Conservation (phyloP, 2,888 invertebrate species). For the Poecilobothrus nobilitatus region DNA sequence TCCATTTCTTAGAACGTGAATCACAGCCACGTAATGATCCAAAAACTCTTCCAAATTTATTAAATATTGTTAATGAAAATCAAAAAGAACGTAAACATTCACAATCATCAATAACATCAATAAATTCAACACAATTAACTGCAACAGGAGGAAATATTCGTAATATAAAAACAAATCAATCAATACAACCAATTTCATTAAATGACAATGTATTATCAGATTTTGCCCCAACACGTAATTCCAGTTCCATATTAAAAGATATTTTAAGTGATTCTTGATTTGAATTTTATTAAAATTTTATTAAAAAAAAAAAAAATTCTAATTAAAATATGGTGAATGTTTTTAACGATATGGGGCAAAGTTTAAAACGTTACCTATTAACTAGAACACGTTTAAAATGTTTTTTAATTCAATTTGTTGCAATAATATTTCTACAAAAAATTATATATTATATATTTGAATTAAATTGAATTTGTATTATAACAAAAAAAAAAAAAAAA, state of each 20-base stretch:
- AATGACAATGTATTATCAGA: constrained; percentile 35
- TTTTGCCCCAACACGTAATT: constrained; percentile 41
- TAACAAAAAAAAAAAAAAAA: too few species aligned
- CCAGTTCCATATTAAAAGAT: constrained; percentile 44
- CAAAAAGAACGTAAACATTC: constrained; percentile 16
- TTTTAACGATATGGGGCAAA: neutral
- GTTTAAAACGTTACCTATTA: neutral
- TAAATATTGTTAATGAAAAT: constrained; percentile 28
- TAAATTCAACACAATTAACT: neutral
- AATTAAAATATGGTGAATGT: neutral
- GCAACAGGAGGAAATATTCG: constrained; percentile 9
- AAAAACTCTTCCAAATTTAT: constrained; percentile 34
- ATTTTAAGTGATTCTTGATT: constrained; percentile 43
- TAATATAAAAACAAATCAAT: neutral
- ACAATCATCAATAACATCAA: constrained; percentile 15
- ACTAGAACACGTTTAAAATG: constrained; percentile 8
- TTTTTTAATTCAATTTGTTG: constrained; percentile 9
- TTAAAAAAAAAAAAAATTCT: neutral
- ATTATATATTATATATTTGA: neutral
- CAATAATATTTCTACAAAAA: constrained; percentile 9
- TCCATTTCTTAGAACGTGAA: constrained; percentile 42
- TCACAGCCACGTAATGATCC: constrained; percentile 36
- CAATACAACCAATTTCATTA: constrained; percentile 33
- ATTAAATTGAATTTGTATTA: neutral
- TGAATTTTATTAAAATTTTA: neutral